A percentile compares a stretch with the other conserved stretches of the same genome.
phyloP scores from a whole-genome alignment of 2,888 invertebrate genomes.

The Blomia tropicalis region DNA sequence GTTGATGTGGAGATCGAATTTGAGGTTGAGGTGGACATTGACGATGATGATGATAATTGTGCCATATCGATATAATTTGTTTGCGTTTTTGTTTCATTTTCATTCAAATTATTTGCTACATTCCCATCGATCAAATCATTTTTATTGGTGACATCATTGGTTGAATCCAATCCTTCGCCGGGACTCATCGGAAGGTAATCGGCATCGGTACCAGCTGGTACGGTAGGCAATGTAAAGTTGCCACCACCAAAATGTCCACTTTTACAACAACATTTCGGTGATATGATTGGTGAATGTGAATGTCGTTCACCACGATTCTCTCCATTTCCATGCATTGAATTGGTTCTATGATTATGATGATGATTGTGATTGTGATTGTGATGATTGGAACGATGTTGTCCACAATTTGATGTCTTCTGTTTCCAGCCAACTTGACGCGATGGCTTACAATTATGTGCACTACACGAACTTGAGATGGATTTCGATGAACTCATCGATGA shows the following conservation, averaged over 20 bases:
- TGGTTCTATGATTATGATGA: neutral
- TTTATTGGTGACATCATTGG: too few relatives aligned
- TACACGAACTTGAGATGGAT: neutral
- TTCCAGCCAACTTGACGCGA: too few relatives aligned
- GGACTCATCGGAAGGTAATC: constrained; percentile 14
- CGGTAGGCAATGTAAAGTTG: neutral
- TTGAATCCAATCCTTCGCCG: neutral
- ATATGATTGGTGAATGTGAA: neutral
- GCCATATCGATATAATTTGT: constrained; percentile 34
- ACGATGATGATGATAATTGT: constrained; percentile 22
- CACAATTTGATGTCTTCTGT: too few relatives aligned
- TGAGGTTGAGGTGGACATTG: neutral
- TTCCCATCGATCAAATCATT: neutral
- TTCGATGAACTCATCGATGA: neutral
- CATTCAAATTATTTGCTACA: neutral
- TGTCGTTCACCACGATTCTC: neutral
- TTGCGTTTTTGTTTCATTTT: neutral
- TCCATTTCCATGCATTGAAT: neutral
- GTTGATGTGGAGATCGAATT: neutral
- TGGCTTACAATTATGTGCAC: too few relatives aligned
- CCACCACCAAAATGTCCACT: neutral
- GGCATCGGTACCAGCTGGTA: neutral
- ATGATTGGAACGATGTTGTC: too few relatives aligned
- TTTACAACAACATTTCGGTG: neutral
- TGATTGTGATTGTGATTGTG: neutral